A percentile compares a stretch with the other conserved stretches of the same genome.
Conservation (phyloP, 2,113 vertebrate genomes). For the Coracopsis vasa region DNA sequence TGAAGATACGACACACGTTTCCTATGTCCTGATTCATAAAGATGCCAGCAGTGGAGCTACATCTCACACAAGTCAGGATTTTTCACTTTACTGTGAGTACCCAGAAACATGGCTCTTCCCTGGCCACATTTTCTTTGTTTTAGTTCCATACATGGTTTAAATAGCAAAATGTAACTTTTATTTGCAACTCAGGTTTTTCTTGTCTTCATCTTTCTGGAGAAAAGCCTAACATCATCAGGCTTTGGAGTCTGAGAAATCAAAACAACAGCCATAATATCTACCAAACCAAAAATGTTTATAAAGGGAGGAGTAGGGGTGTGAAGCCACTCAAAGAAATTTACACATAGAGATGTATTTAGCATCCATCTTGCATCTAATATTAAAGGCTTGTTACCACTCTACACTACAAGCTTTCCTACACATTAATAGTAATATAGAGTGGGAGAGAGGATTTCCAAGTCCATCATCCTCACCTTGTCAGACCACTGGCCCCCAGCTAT, state of each 20-base stretch:
- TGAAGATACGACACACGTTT: background rate
- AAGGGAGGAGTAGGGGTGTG: accelerated
- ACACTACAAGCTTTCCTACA: background rate
- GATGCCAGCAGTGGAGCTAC: background rate
- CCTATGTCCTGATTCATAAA: background rate
- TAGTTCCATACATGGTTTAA: background rate
- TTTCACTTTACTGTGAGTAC: background rate
- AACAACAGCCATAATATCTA: background rate
- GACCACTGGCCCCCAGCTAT: background rate
- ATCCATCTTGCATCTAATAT: background rate
- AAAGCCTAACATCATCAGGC: background rate
- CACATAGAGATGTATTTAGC: background rate
- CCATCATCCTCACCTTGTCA: background rate
- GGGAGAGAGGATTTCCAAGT: background rate
- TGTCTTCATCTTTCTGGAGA: background rate
- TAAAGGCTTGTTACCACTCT: background rate
- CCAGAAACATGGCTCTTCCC: background rate
- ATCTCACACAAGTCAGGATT: background rate
- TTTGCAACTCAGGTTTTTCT: background rate
- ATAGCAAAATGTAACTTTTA: background rate
- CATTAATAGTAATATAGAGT: background rate
- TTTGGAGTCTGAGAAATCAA: background rate
- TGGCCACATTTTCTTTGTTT: background rate
- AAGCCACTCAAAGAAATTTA: background rate
- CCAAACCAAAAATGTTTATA: background rate